Evolutionary conservation across 1,140 invertebrate genomes (phyloP), one percentile per base, ranked within the genome.

Genomic region (Nymphalis io): DNA sequence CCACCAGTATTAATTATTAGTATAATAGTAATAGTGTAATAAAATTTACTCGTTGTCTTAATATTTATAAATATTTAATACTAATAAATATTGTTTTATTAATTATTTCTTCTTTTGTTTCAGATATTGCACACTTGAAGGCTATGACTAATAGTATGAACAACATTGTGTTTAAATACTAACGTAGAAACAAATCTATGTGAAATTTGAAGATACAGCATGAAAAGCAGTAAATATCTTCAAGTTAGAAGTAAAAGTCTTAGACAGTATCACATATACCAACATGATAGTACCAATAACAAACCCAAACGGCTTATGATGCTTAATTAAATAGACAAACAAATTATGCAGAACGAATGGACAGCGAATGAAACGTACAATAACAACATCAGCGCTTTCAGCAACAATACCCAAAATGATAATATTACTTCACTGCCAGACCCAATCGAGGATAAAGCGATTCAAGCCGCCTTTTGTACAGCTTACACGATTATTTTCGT

Each of bases 401-500:
- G 57, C 40, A 68, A 81, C 68, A 70, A 23, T 8, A 75, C 75
- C 39, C 59, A 78, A 60, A 64, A 81, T 77, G 75, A 72, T 55
- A 81, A 80, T 53, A 70, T 23, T 23, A 55, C 66, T 16, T 51
- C 70, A 42, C 15, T 40, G 42, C 71, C 72, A 12, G 82, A 95
- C 70, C 92, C 95, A 0, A 95, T 95, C n/a, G 93, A 94, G 68
- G 93, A 95, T 69, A 90, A 93, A 48, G 85, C 92, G 0, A 94
- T 97, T 51, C 96, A 97, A 87, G 93, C 94, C 5, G 90, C 96
- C 21, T 98, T 99, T 89, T 96, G 95, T 70, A 89, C 96, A 8
- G 90, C 98, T 12, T 99, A 99, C 88, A 93, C 94, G 1, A 93
- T 95, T 0, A 98, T 99, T 53, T 99, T 99, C 85, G 87, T 96